Conservation (phyloP, 1,140 invertebrate species). For the silkworm (Bombyx mori) region ASM3026992v2 NC_085110.1:1707501-1708000, state of each 20-base stretch:
- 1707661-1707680: conserved; percentile 34
- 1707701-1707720: conserved; percentile 37
- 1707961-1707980: conserved; percentile 45
- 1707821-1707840: conserved; percentile 34
- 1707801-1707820: conserved; percentile 9
- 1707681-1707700: conserved; percentile 44
- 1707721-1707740: conserved; percentile 50
- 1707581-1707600: conserved; percentile 45
- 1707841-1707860: conserved; percentile 39
- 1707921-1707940: conserved; percentile 42
- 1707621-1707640: conserved; percentile 47
- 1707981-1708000: conserved; percentile 4
- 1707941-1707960: conserved; percentile 43
- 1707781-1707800: conserved; percentile 7
- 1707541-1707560: conserved; percentile 66
- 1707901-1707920: conserved; percentile 35
- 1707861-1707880: conserved; percentile 24
- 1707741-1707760: conserved; percentile 41
- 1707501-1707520: no score
- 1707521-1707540: conserved; percentile 15
- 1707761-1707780: conserved; percentile 28
- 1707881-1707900: conserved; percentile 40
- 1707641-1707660: conserved; percentile 45
- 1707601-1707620: conserved; percentile 62
- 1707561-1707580: conserved; percentile 53